Base-by-base conservation (phyloP, 2,888 invertebrate genomes). In the Amblyteles armatorius region DNA sequence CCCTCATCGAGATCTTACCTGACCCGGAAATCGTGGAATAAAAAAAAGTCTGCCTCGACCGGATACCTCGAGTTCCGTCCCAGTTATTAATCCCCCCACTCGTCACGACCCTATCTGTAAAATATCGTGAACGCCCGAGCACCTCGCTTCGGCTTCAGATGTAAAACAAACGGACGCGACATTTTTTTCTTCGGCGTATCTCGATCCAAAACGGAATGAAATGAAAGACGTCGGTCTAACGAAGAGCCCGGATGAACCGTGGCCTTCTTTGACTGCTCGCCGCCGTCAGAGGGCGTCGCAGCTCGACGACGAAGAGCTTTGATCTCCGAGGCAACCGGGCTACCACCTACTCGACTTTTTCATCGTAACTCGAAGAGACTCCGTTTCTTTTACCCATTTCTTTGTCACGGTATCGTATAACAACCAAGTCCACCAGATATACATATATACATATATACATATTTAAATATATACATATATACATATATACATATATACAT, bases 321-420 rank as follows among this genome's bases (percentile, higher is more conserved):
- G 60, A 60, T 60, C 60, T 60, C 33, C 26, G 26, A 26, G 26
- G 3, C 29, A 16, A 5, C 29, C 44, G 44, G 60, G 60, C 29
- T 60, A 26, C 60, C 60, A 29, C 60, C 33, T 33, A 60, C 60
- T 60, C 26, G 60, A 26, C 29, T 26, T 60, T 60, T 33, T 60
- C 60, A 60, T 29, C 16, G 29, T 60, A 60, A 60, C 60, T 60
- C 60, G 60, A 60, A 26, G 60, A 60, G 29, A 33, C 60, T 33
- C 60, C 26, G 60, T 60, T 60, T 60, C 60, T 29, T 60, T 33
- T n/a, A 60, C 60, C 0, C 60, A 60, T 60, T 60, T 60, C 33
- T 6, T 29, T n/a, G 60, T 60, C 29, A 16, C 29, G 60, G 33
- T 60, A 60, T 60, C 60, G 60, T 7, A 33, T 60, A 60, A 60